phyloP scores from a whole-genome alignment of 92 coral and sea anemone species.

The Plumapathes pennacea region DNA sequence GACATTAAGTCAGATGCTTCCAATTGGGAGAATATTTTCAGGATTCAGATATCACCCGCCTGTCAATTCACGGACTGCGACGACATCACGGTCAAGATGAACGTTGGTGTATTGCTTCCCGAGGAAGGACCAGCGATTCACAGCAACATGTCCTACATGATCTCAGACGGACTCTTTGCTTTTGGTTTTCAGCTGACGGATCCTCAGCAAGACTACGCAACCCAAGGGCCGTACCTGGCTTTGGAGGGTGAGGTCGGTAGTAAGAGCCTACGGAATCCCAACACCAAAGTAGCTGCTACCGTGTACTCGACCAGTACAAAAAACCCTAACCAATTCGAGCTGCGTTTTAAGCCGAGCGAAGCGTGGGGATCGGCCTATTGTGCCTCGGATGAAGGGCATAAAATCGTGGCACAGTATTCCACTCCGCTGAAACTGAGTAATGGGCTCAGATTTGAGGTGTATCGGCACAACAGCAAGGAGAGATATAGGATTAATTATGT shows the following conservation, averaged over 20 bases:
- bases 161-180: slow-evolving; percentile 7
- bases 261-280: neutral
- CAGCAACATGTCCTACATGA: slow-evolving; percentile 5
- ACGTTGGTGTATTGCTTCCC: slow-evolving; percentile 1
- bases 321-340: slow-evolving; percentile 54
- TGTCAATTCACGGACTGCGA: neutral
- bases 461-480: slow-evolving; percentile 25
- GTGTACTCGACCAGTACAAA: slow-evolving; percentile 2
- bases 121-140: too few species aligned
- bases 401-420: slow-evolving; percentile 32
- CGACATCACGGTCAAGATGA: slow-evolving; percentile 3
- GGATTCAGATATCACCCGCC: neutral
- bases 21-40: slow-evolving; percentile 7
- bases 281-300: neutral
- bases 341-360: slow-evolving; percentile 23
- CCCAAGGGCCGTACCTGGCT: neutral
- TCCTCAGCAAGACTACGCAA: neutral
- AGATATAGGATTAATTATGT: slow-evolving; percentile 46
- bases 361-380: slow-evolving; percentile 50
- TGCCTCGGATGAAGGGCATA: slow-evolving; percentile 55
- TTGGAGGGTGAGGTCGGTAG: neutral
- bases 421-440: slow-evolving; percentile 5
- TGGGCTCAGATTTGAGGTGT: slow-evolving; percentile 43
- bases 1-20: neutral
- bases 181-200: slow-evolving; percentile 1